Evolutionary conservation across 2,888 invertebrate genomes (phyloP), one percentile per base, ranked within the genome.

Genomic region (Diarsia brunnea): DNA sequence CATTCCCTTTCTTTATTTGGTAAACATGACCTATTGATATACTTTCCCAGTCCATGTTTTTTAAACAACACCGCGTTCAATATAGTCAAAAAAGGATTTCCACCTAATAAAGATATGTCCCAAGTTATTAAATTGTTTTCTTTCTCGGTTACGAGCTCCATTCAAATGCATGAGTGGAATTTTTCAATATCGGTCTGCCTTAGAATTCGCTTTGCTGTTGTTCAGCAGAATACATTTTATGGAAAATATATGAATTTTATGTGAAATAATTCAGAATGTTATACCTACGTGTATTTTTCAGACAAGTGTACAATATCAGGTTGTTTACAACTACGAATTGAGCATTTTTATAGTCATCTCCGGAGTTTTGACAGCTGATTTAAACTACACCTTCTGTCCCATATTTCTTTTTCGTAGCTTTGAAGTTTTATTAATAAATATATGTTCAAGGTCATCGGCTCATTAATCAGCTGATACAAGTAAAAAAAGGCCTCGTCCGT

Each of bases 141-240:
- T 74, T 79, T 68, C 69, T 64, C 31, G 58, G 67, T 69, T 69
- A 66, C 49, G 78, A 72, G 53, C 65, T 69, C 43, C 49, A 78
- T 86, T 87, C 66, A 86, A 80, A 83, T 81, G 73, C 72, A 77
- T 74, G 80, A 71, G 61, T 49, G 69, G 88, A 86, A 85, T 86
- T 85, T 78, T 83, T 83, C 86, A 86, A 86, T 87, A 86, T 83
- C 73, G 75, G 75, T 78, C 74, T 69, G 69, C 55, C 45, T 78
- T 66, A 75, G 49, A 70, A 80, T 73, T 24, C 51, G 60, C 38
- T 74, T 69, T 64, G 21, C 66, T 82, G 70, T 77, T 73, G 69
- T 66, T 76, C 75, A 75, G 49, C 64, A 64, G 27, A 73, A 78
- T 53, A 75, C 55, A 81, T 70, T 70, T 66, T 75, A 78, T 78